Base-by-base conservation (phyloP, 2,797 vertebrate species). In the Semaprochilodus insignis region DNA sequence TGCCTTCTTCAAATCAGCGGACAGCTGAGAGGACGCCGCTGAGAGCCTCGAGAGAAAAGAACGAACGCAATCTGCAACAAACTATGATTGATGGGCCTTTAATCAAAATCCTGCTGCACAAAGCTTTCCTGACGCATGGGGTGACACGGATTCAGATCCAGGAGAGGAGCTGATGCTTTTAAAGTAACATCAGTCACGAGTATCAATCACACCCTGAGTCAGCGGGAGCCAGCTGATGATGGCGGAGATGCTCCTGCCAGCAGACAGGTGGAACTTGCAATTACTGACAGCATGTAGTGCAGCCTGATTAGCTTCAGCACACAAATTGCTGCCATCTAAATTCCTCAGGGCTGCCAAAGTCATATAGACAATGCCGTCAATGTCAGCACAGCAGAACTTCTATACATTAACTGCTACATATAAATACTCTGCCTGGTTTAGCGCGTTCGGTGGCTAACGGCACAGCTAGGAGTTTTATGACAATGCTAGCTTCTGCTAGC, bases 11-110 rank as follows among this genome's bases (percentile, higher is more conserved):
- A 67, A 73, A 80, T 82, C 73, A 80, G 21, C 80, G 34, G 23
- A 71, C 57, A 21, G 77, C 52, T 87, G 88, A 92, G 92, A 90
- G 90, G 89, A 91, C 89, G 92, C 92, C 92, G 62, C 94, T 85
- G 91, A 91, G 91, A 90, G 91, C 87, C 80, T 89, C 93, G 70
- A 69, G 27, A 72, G 51, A 79, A 59, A 59, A 44, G 11, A 60
- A 65, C 55, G 77, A 80, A 6, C 13, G 59, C 77, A 83, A 72
- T 76, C 74, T 80, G 77, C 23, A 48, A 25, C 51, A 63, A 62
- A 77, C 71, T 27, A 51, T 82, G 82, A 80, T 59, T 78, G 69
- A 87, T 73, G 51, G 73, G 66, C 77, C 70, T 82, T 78, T 85
- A 85, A 85, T 85, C 84, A 85, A 76, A 77, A 75, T 71, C 72